Conservation (phyloP, 2,113 vertebrate species). For the Marmota monax region DNA sequence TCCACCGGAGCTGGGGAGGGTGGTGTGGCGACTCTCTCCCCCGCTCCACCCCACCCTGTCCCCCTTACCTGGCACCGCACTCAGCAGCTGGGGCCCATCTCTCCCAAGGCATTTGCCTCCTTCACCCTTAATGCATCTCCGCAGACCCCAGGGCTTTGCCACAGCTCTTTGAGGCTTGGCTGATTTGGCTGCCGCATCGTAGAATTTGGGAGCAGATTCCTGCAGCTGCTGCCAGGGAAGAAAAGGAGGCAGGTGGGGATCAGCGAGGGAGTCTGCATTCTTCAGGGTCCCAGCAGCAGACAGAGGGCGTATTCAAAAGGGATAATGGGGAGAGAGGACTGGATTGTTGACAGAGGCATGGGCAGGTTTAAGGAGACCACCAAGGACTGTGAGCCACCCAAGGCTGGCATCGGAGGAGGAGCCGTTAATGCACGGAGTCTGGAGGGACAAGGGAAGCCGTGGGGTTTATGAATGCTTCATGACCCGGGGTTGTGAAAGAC, state of each 20-base stretch:
- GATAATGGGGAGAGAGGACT: not conserved
- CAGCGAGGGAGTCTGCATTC: not conserved
- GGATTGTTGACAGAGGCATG: not conserved
- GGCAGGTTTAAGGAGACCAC: not conserved
- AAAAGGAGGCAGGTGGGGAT: not conserved
- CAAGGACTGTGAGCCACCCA: rapidly evolving
- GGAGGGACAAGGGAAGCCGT: not conserved
- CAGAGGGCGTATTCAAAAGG: not conserved
- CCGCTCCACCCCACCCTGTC: too few species aligned
- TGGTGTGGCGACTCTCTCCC: not conserved
- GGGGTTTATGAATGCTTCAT: not conserved
- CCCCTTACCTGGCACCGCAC: not conserved
- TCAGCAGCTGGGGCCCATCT: not conserved
- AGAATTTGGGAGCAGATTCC: not conserved
- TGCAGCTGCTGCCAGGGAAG: not conserved
- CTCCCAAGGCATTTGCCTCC: not conserved
- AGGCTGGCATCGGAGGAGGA: not conserved
- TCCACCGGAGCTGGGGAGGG: not conserved
- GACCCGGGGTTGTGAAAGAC: not conserved
- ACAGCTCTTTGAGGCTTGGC: not conserved
- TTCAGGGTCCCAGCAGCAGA: not conserved
- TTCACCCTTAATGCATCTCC: not conserved
- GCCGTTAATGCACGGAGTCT: too few species aligned
- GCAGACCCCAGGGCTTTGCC: not conserved
- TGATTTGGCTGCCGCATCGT: not conserved